Evolutionary conservation across 2,797 vertebrate species (phyloP), one percentile per base, ranked within the genome.

Genomic region (Phrynocephalus forsythii): DNA sequence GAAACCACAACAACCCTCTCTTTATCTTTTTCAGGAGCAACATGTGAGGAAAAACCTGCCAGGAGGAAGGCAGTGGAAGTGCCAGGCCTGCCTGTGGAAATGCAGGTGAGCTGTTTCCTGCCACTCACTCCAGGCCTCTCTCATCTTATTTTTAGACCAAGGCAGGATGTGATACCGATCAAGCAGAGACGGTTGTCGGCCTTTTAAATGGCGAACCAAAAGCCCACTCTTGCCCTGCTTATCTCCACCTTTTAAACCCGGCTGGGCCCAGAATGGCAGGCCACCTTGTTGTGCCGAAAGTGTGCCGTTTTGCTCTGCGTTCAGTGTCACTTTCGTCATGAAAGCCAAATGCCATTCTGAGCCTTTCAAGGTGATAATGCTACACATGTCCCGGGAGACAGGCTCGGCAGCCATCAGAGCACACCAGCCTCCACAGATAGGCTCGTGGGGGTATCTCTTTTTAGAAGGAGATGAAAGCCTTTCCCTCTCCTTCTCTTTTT

Each of bases 351-450:
- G 95, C 95, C 89, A 90, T 90, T 89, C 87, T 44, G 94, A 93
- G 95, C 92, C 93, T 69, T 83, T 94, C 91, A 91, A 87, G 94
- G 91, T 95, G 98, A 98, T 98, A 98, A 97, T 90, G 95, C 95
- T 93, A 94, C 97, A 95, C 95, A 95, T 85, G 97, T 96, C 97
- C 96, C 97, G 97, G 97, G 97, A 95, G 94, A 94, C 95, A 96
- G 93, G 83, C 96, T 92, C 93, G 63, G 89, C 79, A 66, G 94
- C 93, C 93, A 96, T 96, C 96, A 96, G 95, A 85, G 4, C 95
- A 94, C 94, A 93, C 95, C 94, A 79, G 60, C 78, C 85, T 86
- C 93, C 72, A 33, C 3, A 88, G 93, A 95, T 95, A 95, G 95
- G 92, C 69, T 89, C 52, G 16, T 84, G 30, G 24, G 26, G n/a